These are phyloP conservation scores for Apeira syringaria DNA, from an alignment of 2,888 invertebrate species.

Conservation along the genomic window DNA sequence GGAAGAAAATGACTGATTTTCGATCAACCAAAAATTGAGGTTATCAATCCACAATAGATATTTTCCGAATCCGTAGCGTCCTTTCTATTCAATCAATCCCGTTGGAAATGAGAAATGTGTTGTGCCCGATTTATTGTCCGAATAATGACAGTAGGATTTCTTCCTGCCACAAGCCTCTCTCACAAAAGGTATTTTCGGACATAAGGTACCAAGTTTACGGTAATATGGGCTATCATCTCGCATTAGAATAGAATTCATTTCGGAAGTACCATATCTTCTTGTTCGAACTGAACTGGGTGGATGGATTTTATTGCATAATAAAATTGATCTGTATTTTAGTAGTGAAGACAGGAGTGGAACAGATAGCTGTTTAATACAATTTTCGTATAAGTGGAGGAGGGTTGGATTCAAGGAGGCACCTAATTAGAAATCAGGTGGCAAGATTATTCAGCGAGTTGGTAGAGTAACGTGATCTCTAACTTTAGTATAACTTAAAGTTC, in stretches of 20 bases:
- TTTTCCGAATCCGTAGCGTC: slow-evolving; percentile 3
- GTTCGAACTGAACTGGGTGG: too few species aligned
- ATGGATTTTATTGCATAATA: too few species aligned
- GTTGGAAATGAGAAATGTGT: slow-evolving; percentile 11
- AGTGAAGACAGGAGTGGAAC: too few species aligned
- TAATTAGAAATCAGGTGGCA: too few species aligned
- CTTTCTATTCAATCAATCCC: slow-evolving; percentile 11
- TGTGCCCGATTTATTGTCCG: slow-evolving; percentile 8
- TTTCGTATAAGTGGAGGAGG: too few species aligned
- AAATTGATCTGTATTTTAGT: too few species aligned
- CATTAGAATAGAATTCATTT: not conserved
- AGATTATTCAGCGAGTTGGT: too few species aligned
- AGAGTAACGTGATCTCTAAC: too few species aligned
- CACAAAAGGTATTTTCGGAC: not conserved
- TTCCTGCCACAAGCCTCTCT: slow-evolving; percentile 1
- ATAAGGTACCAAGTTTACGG: not conserved
- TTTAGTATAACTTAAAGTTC: too few species aligned
- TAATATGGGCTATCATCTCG: not conserved
- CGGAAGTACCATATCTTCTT: not conserved
- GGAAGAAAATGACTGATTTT: slow-evolving; percentile 6
- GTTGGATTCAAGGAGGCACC: too few species aligned
- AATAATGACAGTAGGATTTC: slow-evolving; percentile 3
- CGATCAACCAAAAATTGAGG: not conserved
- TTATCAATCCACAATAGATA: slow-evolving; percentile 5
- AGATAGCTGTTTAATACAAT: too few species aligned